Evolutionary conservation across 2,888 invertebrate species (phyloP).

Genomic region (Dryadula phaetusa): DNA sequence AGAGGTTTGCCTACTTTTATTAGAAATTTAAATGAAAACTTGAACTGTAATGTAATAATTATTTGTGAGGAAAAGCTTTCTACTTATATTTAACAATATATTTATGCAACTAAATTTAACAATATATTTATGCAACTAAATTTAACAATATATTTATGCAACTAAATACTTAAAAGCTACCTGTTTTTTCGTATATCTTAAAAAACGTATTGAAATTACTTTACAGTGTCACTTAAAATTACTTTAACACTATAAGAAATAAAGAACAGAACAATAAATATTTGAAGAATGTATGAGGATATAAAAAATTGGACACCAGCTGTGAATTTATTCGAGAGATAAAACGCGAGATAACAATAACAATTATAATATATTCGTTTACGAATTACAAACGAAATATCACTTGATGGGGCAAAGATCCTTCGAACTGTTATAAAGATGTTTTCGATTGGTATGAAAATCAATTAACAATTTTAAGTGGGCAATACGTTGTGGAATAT

Average conservation of each 20-base stretch:
- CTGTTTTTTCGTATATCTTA: too few species aligned
- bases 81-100: neutral
- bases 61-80: neutral
- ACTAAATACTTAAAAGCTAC: too few species aligned
- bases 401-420: neutral
- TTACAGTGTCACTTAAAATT: neutral
- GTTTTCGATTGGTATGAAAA: constrained; percentile 15
- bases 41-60: neutral
- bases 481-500: constrained; percentile 25
- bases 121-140: too few species aligned
- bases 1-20: neutral
- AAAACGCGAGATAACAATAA: constrained; percentile 16
- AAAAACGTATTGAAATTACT: neutral
- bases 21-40: constrained; percentile 5
- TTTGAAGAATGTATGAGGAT: neutral
- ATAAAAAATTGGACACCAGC: constrained; percentile 24
- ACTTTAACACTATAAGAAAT: neutral
- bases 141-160: too few species aligned
- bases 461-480: constrained; percentile 19
- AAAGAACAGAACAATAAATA: constrained; percentile 9
- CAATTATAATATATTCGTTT: constrained; percentile 20
- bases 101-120: neutral
- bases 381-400: constrained; percentile 12
- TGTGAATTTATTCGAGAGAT: constrained; percentile 21
- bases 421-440: constrained; percentile 16